phyloP scores from a whole-genome alignment of 1,140 invertebrate species.

The Proales similis region DNA sequence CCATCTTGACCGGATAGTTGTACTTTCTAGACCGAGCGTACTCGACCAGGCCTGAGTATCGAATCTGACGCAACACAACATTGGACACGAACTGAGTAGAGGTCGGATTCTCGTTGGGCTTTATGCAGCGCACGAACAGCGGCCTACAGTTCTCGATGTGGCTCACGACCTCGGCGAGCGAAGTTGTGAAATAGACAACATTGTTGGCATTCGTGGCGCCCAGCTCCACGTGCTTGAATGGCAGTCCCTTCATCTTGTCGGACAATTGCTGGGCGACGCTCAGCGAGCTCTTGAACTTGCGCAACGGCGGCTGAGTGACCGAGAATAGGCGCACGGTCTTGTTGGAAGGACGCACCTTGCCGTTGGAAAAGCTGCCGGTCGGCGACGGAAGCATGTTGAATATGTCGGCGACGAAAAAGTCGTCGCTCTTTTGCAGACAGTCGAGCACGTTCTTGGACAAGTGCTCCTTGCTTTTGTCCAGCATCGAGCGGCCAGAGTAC shows the following conservation, averaged over 20 bases:
- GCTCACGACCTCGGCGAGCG: slow-evolving; percentile 5
- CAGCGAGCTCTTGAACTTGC: background rate
- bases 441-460: slow-evolving; percentile 28
- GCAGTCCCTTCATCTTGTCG: slow-evolving; percentile 10
- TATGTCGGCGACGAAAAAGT: slow-evolving; percentile 17
- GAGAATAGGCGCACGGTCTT: background rate
- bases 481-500: slow-evolving; percentile 4
- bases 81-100: slow-evolving; percentile 34
- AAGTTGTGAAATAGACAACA: slow-evolving; percentile 27
- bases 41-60: slow-evolving; percentile 99
- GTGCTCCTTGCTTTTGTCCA: slow-evolving; percentile 7
- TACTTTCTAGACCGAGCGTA: slow-evolving; percentile 91
- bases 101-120: slow-evolving; percentile 28
- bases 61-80: slow-evolving; percentile 70
- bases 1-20: slow-evolving; percentile 66
- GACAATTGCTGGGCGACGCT: slow-evolving; percentile 27
- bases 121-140: slow-evolving; percentile 29
- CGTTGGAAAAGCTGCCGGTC: slow-evolving; percentile 27
- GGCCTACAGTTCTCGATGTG: slow-evolving; percentile 26
- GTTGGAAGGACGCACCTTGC: background rate
- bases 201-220: slow-evolving; percentile 8
- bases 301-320: background rate
- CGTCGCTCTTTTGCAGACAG: slow-evolving; percentile 36
- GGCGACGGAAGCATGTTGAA: slow-evolving; percentile 16
- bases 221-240: slow-evolving; percentile 9